Percentiles rank a stretch among this genome's conserved stretches.
phyloP scores from a whole-genome alignment of 2,113 vertebrate species.

The Vulpes vulpes region DNA sequence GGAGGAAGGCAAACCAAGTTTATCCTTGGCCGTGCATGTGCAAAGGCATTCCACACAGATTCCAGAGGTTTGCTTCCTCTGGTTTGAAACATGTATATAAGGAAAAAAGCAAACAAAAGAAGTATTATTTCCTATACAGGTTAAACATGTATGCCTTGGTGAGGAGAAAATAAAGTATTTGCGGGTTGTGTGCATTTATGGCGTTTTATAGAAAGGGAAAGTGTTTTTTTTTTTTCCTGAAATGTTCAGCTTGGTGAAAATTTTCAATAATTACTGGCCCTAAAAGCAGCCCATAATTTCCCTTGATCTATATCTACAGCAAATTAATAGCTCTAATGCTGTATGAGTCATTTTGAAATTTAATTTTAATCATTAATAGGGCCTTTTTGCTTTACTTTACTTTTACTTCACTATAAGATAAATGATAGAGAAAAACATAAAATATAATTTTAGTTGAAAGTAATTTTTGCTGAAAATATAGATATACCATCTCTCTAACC shows the following conservation, averaged over 20 bases:
- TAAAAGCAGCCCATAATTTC: slow-evolving; percentile 21
- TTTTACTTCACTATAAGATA: slow-evolving; percentile 47
- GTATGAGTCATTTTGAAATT: slow-evolving; percentile 55
- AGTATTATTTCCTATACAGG: slow-evolving; percentile 53
- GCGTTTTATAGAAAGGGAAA: slow-evolving; percentile 6
- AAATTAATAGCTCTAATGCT: slow-evolving; percentile 33
- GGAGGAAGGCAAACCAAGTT: background rate
- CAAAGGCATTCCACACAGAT: background rate
- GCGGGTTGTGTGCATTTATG: slow-evolving; percentile 53
- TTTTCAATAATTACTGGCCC: slow-evolving; percentile 23
- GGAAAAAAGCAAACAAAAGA: slow-evolving; percentile 62
- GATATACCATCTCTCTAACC: background rate
- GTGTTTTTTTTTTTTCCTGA: background rate
- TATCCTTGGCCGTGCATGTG: background rate
- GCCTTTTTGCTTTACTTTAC: slow-evolving; percentile 46
- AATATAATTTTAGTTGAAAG: slow-evolving; percentile 34
- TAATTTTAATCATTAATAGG: slow-evolving; percentile 25
- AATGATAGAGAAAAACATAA: slow-evolving; percentile 39
- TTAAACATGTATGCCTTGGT: background rate
- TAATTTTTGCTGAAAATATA: slow-evolving; percentile 61
- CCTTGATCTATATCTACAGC: background rate
- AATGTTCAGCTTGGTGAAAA: slow-evolving; percentile 37
- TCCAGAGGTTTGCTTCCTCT: background rate
- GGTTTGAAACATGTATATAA: slow-evolving; percentile 13
- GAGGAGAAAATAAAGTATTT: slow-evolving; percentile 59